Percentiles rank a stretch among this genome's conserved stretches.
Conservation (phyloP, 2,888 invertebrate genomes). For the Euphydryas editha region DNA sequence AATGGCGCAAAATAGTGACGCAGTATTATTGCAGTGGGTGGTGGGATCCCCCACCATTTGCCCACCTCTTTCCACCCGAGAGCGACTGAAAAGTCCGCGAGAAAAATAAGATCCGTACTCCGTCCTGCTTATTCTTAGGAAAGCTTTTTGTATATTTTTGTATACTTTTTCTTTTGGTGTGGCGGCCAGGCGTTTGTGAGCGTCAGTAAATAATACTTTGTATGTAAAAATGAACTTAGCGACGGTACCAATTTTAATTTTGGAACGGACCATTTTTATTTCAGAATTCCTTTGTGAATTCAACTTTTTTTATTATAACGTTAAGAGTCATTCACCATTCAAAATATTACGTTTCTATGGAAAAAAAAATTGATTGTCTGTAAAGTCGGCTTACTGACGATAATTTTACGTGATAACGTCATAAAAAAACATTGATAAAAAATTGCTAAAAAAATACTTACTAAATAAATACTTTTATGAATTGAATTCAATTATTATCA, state of each 20-base stretch:
- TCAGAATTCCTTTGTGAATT: conserved; percentile 33
- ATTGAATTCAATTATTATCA: too few relatives aligned
- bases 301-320: conserved; percentile 4
- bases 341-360: neutral
- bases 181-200: conserved; percentile 58
- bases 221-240: conserved; percentile 52
- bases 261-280: conserved; percentile 50
- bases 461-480: too few relatives aligned
- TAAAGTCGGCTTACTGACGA: too few relatives aligned
- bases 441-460: neutral
- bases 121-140: conserved; percentile 82
- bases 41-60: conserved; percentile 53
- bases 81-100: conserved; percentile 83
- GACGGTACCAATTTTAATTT: conserved; percentile 53
- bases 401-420: neutral
- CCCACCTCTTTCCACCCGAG: conserved; percentile 58
- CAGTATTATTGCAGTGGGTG: conserved; percentile 84
- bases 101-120: conserved; percentile 84
- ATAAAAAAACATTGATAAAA: neutral
- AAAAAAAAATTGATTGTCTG: too few relatives aligned
- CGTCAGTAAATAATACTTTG: conserved; percentile 66
- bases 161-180: conserved; percentile 47
- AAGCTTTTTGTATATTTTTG: conserved; percentile 79
- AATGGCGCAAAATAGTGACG: conserved; percentile 85
- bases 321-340: neutral